Percentiles rank a stretch among this genome's conserved stretches.
These are phyloP conservation scores for Oreohelix idahoensis DNA, from an alignment of 1,140 invertebrate species.

Conservation along the genomic window DNA sequence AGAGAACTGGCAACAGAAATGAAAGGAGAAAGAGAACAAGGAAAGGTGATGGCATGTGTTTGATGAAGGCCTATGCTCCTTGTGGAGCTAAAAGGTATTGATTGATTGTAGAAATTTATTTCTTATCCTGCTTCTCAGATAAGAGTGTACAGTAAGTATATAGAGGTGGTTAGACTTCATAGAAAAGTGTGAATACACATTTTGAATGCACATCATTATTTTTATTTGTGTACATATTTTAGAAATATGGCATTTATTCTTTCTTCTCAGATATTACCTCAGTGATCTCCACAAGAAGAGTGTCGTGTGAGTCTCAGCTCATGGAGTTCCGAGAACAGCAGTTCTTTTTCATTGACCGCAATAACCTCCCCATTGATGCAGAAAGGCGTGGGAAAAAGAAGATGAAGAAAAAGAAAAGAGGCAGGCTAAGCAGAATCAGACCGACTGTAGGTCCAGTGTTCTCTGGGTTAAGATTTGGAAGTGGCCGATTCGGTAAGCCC, in stretches of 20 bases:
- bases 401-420: slow-evolving; percentile 34
- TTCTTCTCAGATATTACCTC: slow-evolving; percentile 29
- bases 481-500: background rate
- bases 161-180: too few species aligned
- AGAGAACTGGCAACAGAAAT: too few species aligned
- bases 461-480: slow-evolving; percentile 13
- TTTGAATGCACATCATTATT: too few species aligned
- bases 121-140: too few species aligned
- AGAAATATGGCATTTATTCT: background rate
- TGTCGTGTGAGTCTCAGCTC: slow-evolving; percentile 33
- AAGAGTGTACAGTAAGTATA: too few species aligned
- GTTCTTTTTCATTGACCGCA: slow-evolving; percentile 22
- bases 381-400: background rate
- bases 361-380: background rate
- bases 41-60: too few species aligned
- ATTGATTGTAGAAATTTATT: too few species aligned
- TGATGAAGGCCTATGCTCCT: too few species aligned
- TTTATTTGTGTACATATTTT: too few species aligned
- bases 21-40: too few species aligned
- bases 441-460: slow-evolving; percentile 21
- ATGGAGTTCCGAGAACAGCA: slow-evolving; percentile 29
- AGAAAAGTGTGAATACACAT: too few species aligned
- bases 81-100: too few species aligned
- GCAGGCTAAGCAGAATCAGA: slow-evolving; percentile 26
- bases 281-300: slow-evolving; percentile 30